phyloP scores from a whole-genome alignment of 2,888 invertebrate species.

The Schrankia costaestrigalis region DNA sequence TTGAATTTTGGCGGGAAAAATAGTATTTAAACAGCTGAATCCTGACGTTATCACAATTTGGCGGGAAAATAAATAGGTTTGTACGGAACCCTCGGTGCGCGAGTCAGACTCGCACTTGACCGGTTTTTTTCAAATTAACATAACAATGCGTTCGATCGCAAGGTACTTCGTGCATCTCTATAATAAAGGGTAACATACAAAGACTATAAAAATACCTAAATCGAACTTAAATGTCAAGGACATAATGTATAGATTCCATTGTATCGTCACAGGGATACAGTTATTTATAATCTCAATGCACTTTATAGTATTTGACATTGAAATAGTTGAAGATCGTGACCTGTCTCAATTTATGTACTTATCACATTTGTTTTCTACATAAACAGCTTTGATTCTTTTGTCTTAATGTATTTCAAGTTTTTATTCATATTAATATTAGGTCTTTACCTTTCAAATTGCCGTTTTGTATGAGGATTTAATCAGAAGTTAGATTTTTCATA shows the following conservation, averaged over 20 bases:
- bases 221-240: conserved; percentile 55
- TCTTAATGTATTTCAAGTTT: background rate
- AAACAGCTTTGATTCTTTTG: conserved; percentile 7
- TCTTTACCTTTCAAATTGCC: background rate
- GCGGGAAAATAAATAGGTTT: too few species aligned
- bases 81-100: too few species aligned
- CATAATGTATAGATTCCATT: conserved; percentile 37
- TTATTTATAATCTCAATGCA: conserved; percentile 36
- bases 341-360: too few species aligned
- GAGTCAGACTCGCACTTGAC: too few species aligned
- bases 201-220: conserved; percentile 39
- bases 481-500: too few species aligned
- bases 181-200: conserved; percentile 51
- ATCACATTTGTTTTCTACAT: too few species aligned
- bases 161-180: conserved; percentile 13
- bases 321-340: conserved; percentile 45
- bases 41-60: too few species aligned
- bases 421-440: too few species aligned
- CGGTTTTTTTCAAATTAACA: too few species aligned
- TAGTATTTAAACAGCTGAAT: too few species aligned
- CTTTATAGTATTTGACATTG: conserved; percentile 45
- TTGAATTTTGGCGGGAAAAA: too few species aligned
- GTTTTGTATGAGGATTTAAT: background rate
- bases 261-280: conserved; percentile 36
- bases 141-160: too few species aligned